These are phyloP conservation scores for Scylla paramamosain DNA, from an alignment of 1,140 invertebrate genomes.

Conservation along the genomic window DNA sequence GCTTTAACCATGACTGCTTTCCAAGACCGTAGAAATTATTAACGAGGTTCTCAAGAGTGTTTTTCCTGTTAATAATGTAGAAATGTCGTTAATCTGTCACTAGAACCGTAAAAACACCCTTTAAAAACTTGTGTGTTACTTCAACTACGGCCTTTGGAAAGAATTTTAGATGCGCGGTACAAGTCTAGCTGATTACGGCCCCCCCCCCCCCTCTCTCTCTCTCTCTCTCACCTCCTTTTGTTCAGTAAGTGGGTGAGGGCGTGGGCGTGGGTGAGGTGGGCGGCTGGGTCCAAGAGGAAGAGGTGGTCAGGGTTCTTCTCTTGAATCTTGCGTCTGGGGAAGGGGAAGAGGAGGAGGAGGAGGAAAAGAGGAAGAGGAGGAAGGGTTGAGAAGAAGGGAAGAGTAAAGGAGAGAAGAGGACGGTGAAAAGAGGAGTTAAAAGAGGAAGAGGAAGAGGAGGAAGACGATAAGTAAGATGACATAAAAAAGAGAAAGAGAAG, in stretches of 20 bases:
- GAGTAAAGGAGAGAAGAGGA: neutral
- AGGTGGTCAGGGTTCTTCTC: conserved; percentile 24
- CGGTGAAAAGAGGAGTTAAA: neutral
- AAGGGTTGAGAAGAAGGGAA: neutral
- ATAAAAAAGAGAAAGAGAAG: neutral
- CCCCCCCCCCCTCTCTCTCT: neutral
- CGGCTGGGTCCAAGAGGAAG: conserved; percentile 25
- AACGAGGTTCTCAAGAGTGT: no score
- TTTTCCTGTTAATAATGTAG: no score
- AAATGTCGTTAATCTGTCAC: no score
- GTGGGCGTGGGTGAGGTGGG: conserved; percentile 22
- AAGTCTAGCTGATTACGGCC: no score
- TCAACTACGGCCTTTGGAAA: no score
- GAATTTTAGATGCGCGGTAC: no score
- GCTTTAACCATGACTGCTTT: no score
- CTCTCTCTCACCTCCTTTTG: conserved; percentile 9
- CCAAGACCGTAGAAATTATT: no score
- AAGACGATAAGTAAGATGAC: neutral
- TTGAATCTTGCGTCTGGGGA: neutral
- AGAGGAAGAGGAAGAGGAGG: neutral
- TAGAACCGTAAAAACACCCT: no score
- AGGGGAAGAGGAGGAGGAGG: neutral
- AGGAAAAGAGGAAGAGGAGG: neutral
- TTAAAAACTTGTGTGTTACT: no score
- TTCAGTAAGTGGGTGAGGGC: neutral